These are phyloP conservation scores for Anguilla japonica DNA, from an alignment of 2,113 vertebrate species.

Conservation along the genomic window DNA sequence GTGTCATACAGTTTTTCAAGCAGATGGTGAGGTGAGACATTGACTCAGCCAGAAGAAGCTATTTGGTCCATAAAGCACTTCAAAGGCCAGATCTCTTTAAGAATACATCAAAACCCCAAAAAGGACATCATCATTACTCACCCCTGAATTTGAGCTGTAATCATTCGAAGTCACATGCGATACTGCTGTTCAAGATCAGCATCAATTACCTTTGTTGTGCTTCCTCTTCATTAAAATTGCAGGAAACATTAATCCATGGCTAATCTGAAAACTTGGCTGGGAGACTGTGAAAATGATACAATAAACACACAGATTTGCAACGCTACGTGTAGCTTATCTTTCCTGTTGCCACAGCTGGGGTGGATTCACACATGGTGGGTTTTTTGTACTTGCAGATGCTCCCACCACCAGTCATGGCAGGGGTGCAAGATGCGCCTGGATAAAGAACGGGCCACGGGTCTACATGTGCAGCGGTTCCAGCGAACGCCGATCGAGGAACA, in stretches of 20 bases:
- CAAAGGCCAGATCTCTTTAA: conserved; percentile 18
- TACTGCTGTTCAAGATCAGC: conserved; percentile 4
- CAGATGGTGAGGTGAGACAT: neutral
- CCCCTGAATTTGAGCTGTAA: conserved; percentile 8
- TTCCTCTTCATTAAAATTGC: conserved; percentile 13
- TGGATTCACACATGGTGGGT: neutral
- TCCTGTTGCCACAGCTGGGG: neutral
- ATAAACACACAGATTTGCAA: neutral
- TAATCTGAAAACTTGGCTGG: neutral
- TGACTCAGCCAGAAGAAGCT: neutral
- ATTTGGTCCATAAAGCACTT: neutral
- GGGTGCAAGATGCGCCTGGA: neutral
- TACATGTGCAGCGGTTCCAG: neutral
- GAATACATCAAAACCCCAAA: neutral
- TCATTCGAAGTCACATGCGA: neutral
- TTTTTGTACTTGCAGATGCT: neutral
- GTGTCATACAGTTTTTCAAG: neutral
- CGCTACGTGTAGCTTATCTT: neutral
- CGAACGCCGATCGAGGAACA: neutral
- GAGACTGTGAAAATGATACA: neutral
- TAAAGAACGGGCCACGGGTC: neutral
- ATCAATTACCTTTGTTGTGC: neutral
- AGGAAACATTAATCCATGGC: neutral
- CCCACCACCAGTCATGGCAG: too few relatives aligned
- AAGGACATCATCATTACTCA: neutral